A percentile compares a stretch with the other conserved stretches of the same genome.
Conservation (phyloP, 2,797 vertebrate genomes). For the Ceryle rudis region DNA sequence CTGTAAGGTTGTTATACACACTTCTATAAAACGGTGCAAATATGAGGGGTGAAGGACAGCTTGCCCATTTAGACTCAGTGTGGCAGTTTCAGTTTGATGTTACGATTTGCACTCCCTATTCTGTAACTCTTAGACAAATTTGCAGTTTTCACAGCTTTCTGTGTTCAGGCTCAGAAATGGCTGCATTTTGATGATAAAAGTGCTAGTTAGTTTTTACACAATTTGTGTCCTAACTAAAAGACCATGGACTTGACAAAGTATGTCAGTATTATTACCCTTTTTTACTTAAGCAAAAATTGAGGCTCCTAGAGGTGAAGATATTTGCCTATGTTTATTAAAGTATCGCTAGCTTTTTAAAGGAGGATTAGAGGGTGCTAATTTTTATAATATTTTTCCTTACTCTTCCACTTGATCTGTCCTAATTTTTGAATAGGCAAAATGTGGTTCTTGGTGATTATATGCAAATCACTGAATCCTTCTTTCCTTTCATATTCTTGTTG, state of each 20-base stretch:
- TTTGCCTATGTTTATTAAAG: neutral
- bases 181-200: neutral
- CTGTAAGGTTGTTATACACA: neutral
- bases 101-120: neutral
- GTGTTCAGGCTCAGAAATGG: neutral
- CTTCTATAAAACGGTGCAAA: neutral
- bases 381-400: neutral
- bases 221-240: neutral
- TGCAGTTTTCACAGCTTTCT: neutral
- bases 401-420: neutral
- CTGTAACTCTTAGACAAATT: neutral
- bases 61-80: neutral
- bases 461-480: neutral
- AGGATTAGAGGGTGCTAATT: neutral
- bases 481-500: neutral
- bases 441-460: fast-evolving
- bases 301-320: neutral
- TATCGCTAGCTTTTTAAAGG: neutral
- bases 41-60: neutral
- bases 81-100: neutral
- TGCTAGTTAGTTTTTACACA: neutral
- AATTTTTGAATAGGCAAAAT: neutral
- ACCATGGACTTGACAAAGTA: neutral
- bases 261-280: neutral
- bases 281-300: neutral